Conservation (phyloP, 2,888 invertebrate species). For the Terebella lapidaria region DNA sequence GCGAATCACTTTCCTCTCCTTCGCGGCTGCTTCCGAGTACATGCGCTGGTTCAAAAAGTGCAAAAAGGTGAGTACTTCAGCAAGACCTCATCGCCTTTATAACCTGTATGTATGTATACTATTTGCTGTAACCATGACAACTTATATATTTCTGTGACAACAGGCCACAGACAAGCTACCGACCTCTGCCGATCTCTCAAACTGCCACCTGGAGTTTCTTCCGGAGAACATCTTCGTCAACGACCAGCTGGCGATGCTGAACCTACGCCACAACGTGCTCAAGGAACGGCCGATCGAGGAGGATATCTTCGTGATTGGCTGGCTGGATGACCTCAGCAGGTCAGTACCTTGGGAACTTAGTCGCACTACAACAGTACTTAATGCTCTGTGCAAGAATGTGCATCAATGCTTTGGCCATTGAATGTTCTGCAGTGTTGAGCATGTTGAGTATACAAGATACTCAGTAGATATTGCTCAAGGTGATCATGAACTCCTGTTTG, state of each 20-base stretch:
- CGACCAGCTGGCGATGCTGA: conserved; percentile 49
- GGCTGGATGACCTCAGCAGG: conserved; percentile 52
- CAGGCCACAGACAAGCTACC: conserved; percentile 53
- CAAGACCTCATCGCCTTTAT: neutral
- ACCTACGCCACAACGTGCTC: conserved; percentile 54
- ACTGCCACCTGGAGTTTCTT: conserved; percentile 54
- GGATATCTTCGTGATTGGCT: conserved; percentile 52
- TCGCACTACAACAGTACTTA: neutral
- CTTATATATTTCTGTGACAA: neutral
- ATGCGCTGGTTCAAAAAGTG: conserved; percentile 47
- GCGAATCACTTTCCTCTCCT: conserved; percentile 46
- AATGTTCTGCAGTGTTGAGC: too few species aligned
- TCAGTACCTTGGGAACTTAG: too few species aligned
- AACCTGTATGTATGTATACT: neutral
- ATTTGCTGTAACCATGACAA: neutral
- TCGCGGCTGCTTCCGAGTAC: conserved; percentile 39
- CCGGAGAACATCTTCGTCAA: conserved; percentile 55
- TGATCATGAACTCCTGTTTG: too few species aligned
- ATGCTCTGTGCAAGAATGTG: neutral
- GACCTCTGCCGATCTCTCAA: conserved; percentile 53
- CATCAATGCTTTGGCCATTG: neutral
- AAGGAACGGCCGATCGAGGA: conserved; percentile 48
- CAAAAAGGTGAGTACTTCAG: conserved; percentile 42
- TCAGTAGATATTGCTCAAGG: too few species aligned
- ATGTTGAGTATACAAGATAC: too few species aligned